Base-by-base conservation (phyloP, 2,888 invertebrate genomes). In the Altica lythri region DNA sequence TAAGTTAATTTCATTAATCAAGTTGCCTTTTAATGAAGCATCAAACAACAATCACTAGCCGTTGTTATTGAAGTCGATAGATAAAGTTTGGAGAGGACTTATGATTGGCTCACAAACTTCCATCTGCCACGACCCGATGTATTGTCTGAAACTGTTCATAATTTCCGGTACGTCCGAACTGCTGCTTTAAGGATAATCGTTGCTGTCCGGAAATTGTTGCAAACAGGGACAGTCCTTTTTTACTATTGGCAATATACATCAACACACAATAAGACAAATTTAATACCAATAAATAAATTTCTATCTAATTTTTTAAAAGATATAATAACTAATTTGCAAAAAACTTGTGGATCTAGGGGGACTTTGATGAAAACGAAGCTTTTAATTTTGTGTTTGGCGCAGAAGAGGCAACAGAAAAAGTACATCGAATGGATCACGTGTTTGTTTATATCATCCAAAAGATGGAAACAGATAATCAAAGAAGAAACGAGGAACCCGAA, bases 61-160 rank as follows among this genome's bases (percentile, higher is more conserved):
- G 40, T 50, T 47, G 52, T 54, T 59, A 47, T 49, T 49, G 49
- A 51, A 55, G 50, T 57, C 47, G 60, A 56, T 55, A 62, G 63
- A 62, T 59, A 32, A 49, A 49, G 22, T 49, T 49, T 25, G 34
- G 22, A 49, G 32, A 40, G 49, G 40, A 40, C 14, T 10, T 13
- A 4, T 25, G 48, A 29, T 48, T 48, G 48, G 47, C 17, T 37
- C 10, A 2, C 16, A 30, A 58, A 57, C 61, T 63, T 56, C n/a
- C 60, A 40, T 40, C 59, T 50, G 56, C 53, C 42, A 38, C 53
- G 45, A 57, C 56, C 56, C 55, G 49, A 59, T 58, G 47, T 51
- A 66, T 67, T 66, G 65, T 67, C 62, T 64, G 61, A 61, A 64
- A 60, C 63, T 61, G 63, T 63, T 66, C 64, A 64, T 65, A 66